Conservation (phyloP, 2,888 invertebrate species). For the Andrena bucephala region DNA sequence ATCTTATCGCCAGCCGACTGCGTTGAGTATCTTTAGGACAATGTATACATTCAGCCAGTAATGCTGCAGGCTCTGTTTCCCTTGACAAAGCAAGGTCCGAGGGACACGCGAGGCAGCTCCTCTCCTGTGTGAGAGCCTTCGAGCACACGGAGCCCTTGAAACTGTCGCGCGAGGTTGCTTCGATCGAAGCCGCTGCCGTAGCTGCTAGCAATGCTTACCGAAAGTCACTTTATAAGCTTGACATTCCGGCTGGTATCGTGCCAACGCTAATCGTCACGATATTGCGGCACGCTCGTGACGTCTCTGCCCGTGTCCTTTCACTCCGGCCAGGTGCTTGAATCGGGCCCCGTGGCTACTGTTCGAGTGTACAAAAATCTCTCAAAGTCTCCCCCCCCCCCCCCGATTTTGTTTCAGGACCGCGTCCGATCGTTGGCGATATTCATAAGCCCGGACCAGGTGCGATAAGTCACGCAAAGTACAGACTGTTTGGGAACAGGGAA, state of each 20-base stretch:
- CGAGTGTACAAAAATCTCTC: conserved; percentile 25
- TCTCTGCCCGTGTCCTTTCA: conserved; percentile 69
- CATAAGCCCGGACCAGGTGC: not conserved
- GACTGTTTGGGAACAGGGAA: not conserved
- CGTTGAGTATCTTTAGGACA: conserved; percentile 34
- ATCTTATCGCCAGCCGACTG: conserved; percentile 35
- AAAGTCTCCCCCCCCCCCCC: not conserved
- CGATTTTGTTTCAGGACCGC: not conserved
- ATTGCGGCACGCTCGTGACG: conserved; percentile 67
- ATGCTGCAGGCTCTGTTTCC: not conserved
- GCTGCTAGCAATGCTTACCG: conserved; percentile 37
- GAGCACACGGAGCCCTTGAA: conserved; percentile 52
- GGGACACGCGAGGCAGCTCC: not conserved
- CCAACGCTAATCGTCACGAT: conserved; percentile 69
- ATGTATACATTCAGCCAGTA: conserved; percentile 51
- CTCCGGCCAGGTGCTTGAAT: conserved; percentile 57
- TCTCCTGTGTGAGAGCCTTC: not conserved
- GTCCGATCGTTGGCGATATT: not conserved
- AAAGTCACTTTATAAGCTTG: conserved; percentile 54
- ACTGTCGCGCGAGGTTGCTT: conserved; percentile 44
- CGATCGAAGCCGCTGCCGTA: conserved; percentile 39
- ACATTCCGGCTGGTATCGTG: conserved; percentile 66
- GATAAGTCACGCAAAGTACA: not conserved
- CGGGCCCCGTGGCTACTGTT: not conserved
- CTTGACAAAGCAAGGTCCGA: conserved; percentile 2